phyloP scores from a whole-genome alignment of 2,113 vertebrate genomes.

The Butorides virescens region DNA sequence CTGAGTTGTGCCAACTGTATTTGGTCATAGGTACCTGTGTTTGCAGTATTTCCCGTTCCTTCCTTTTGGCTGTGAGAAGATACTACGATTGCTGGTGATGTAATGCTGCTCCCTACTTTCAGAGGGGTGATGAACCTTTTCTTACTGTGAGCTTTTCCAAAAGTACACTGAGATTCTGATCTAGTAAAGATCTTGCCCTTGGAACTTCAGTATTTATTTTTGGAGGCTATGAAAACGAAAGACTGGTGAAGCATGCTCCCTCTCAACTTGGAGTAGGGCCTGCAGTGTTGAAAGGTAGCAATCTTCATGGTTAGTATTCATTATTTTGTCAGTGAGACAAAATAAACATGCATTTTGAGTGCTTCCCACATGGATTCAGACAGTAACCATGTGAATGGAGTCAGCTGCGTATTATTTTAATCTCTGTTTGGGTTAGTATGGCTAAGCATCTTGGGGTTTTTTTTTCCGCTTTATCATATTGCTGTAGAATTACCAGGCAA shows the following conservation, averaged over 20 bases:
- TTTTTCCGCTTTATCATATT: neutral
- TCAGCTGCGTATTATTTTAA: neutral
- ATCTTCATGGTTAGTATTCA: neutral
- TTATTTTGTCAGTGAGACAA: conserved; percentile 16
- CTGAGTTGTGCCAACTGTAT: neutral
- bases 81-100: neutral
- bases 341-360: neutral
- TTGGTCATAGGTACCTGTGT: neutral
- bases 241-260: neutral
- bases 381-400: neutral
- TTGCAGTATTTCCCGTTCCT: neutral
- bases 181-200: neutral
- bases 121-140: neutral
- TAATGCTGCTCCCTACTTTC: neutral
- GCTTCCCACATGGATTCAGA: neutral
- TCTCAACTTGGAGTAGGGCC: neutral
- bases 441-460: neutral
- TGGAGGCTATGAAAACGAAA: neutral
- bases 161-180: neutral
- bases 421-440: neutral
- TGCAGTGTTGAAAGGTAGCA: neutral
- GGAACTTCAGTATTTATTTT: neutral
- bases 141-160: conserved; percentile 7
- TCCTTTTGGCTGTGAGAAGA: neutral
- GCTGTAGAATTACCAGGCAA: neutral